Percentiles rank a stretch among this genome's conserved stretches.
phyloP scores from a whole-genome alignment of 2,113 vertebrate species.

The Oncorhynchus clarkii region DNA sequence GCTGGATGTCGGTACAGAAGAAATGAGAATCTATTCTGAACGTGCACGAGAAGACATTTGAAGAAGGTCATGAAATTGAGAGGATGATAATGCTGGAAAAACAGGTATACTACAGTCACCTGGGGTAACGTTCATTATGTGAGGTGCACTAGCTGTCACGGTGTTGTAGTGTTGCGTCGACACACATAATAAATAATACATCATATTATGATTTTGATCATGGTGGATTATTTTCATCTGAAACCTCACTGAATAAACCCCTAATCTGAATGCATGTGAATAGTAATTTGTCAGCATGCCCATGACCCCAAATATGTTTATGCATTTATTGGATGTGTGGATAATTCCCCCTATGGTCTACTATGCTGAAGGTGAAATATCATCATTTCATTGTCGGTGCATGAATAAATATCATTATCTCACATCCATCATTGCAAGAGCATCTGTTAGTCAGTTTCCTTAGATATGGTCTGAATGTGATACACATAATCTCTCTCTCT shows the following conservation, averaged over 20 bases:
- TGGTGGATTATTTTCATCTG: background rate
- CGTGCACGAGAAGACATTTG: slow-evolving; percentile 46
- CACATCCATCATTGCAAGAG: background rate
- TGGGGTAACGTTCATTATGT: background rate
- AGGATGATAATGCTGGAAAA: slow-evolving; percentile 78
- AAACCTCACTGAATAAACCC: background rate
- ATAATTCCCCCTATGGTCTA: background rate
- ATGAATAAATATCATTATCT: background rate
- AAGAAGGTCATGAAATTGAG: slow-evolving; percentile 71
- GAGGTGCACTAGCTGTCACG: background rate
- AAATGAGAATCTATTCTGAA: slow-evolving; percentile 16
- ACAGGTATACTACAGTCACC: slow-evolving; percentile 56
- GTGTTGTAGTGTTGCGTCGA: no score
- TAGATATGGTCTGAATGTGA: background rate
- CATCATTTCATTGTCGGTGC: background rate
- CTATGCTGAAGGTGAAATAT: background rate
- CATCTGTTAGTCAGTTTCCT: background rate
- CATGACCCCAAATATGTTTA: no score
- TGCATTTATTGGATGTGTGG: background rate
- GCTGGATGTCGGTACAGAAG: slow-evolving; percentile 34
- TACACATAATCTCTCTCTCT: background rate
- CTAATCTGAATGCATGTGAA: no score
- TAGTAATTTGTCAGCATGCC: no score
- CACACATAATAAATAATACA: no score
- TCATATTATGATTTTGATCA: background rate